Evolutionary conservation across 2,797 vertebrate species (phyloP).

Genomic region (Tapera naevia): DNA sequence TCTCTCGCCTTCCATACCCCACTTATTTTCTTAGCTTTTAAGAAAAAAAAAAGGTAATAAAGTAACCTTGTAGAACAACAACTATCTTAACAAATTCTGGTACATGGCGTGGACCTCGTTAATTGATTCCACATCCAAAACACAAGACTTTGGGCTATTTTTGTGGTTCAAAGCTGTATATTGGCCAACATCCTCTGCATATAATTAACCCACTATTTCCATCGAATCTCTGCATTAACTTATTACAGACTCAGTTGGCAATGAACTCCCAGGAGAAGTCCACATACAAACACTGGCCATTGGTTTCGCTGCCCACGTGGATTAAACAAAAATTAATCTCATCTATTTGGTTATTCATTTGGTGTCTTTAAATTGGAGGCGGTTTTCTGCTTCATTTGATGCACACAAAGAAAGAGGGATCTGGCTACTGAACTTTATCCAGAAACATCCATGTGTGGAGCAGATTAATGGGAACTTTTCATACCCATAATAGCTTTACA

Average conservation of each 20-base stretch:
- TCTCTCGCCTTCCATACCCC: neutral
- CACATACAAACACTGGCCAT: conserved; percentile 19
- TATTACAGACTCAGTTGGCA: conserved; percentile 32
- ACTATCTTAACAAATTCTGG: conserved; percentile 17
- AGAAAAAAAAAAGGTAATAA: neutral
- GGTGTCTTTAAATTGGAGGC: conserved; percentile 64
- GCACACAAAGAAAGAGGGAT: conserved; percentile 61
- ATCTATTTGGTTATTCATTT: conserved; percentile 65
- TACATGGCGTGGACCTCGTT: conserved; percentile 28
- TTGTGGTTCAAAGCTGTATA: conserved; percentile 51
- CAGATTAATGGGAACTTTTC: conserved; percentile 74
- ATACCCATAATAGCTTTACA: conserved; percentile 65
- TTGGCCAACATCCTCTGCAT: conserved; percentile 45
- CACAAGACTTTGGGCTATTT: conserved; percentile 48
- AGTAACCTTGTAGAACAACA: conserved; percentile 7
- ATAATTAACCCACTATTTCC: conserved; percentile 61
- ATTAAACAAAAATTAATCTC: conserved; percentile 60
- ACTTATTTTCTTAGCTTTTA: conserved; percentile 42
- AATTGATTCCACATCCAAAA: conserved; percentile 65
- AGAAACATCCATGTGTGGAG: conserved; percentile 73
- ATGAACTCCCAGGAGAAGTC: conserved; percentile 27
- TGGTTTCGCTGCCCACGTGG: conserved; percentile 26
- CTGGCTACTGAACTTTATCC: conserved; percentile 71
- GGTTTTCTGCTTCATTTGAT: conserved; percentile 71
- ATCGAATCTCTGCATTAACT: conserved; percentile 49